Evolutionary conservation across 2,888 invertebrate species (phyloP).

Genomic region (Lasioglossum pauxillum): DNA sequence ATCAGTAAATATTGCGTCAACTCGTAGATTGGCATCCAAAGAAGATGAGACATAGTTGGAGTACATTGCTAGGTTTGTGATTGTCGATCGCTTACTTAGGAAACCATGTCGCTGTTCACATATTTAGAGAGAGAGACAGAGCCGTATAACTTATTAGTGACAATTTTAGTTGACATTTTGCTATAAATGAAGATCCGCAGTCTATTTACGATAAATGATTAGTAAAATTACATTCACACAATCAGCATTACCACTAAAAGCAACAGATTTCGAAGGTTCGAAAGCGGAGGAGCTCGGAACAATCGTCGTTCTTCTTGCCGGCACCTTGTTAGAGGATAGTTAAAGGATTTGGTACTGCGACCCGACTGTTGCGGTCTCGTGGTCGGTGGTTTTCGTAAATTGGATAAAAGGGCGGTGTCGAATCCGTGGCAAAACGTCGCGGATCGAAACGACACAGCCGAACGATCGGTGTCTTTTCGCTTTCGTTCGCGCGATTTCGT

Average conservation of each 20-base stretch:
- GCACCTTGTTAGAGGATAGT: not conserved
- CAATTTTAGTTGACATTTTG: too few species aligned
- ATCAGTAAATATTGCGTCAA: too few species aligned
- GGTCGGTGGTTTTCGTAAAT: not conserved
- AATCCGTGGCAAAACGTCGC: constrained; percentile 49
- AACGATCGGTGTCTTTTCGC: constrained; percentile 64
- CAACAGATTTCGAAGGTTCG: not conserved
- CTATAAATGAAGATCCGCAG: too few species aligned
- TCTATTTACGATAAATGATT: too few species aligned
- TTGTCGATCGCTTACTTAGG: too few species aligned
- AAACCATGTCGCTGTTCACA: too few species aligned
- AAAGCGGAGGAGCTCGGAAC: not conserved
- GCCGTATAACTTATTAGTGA: too few species aligned
- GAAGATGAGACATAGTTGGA: too few species aligned
- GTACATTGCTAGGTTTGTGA: too few species aligned
- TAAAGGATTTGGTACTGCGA: not conserved
- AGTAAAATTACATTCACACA: not conserved
- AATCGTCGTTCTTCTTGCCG: not conserved
- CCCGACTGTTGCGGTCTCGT: not conserved
- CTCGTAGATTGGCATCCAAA: too few species aligned
- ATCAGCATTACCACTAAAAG: not conserved
- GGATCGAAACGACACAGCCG: constrained; percentile 64
- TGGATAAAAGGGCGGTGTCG: constrained; percentile 7
- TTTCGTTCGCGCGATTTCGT: constrained; percentile 69
- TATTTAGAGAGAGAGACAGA: too few species aligned